Conservation (phyloP, 2,797 vertebrate genomes). For the Trachurus trachurus region DNA sequence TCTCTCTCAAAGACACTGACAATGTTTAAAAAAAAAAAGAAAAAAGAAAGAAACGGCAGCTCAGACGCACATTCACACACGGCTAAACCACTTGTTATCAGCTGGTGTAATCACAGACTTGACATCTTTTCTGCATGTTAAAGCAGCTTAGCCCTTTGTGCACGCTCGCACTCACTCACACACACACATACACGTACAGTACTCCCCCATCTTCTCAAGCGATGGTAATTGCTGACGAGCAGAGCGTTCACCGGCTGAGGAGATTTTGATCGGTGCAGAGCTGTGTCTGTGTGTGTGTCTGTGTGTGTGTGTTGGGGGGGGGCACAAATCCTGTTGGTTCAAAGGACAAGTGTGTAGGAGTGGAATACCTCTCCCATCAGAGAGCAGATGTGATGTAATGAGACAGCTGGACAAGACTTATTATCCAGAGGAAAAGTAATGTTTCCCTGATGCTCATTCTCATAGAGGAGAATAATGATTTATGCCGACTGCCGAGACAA, state of each 20-base stretch:
- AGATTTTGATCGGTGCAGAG: constrained; percentile 73
- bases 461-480: constrained; percentile 6
- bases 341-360: constrained; percentile 74
- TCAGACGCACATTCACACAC: constrained; percentile 50
- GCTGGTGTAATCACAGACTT: constrained; percentile 79
- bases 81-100: constrained; percentile 74
- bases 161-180: constrained; percentile 32
- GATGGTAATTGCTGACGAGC: constrained; percentile 76
- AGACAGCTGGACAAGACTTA: constrained; percentile 62
- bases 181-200: constrained; percentile 29
- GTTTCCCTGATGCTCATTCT: constrained; percentile 40
- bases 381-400: constrained; percentile 59
- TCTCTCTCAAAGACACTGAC: constrained; percentile 26
- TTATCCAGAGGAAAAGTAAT: constrained; percentile 40
- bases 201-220: constrained; percentile 46
- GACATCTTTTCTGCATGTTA: constrained; percentile 84
- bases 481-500: constrained; percentile 26
- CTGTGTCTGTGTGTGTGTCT: not conserved
- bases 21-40: constrained; percentile 31
- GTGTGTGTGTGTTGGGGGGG: not conserved
- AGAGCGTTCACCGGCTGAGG: constrained; percentile 64
- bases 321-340: constrained; percentile 63
- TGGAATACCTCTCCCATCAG: constrained; percentile 55
- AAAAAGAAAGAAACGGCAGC: constrained; percentile 36
- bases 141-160: constrained; percentile 76